A percentile compares a stretch with the other conserved stretches of the same genome.
These are phyloP conservation scores for Aplysina aerophoba DNA, from an alignment of 37 sponge, comb jelly and placozoan species.

Conservation along the genomic window DNA sequence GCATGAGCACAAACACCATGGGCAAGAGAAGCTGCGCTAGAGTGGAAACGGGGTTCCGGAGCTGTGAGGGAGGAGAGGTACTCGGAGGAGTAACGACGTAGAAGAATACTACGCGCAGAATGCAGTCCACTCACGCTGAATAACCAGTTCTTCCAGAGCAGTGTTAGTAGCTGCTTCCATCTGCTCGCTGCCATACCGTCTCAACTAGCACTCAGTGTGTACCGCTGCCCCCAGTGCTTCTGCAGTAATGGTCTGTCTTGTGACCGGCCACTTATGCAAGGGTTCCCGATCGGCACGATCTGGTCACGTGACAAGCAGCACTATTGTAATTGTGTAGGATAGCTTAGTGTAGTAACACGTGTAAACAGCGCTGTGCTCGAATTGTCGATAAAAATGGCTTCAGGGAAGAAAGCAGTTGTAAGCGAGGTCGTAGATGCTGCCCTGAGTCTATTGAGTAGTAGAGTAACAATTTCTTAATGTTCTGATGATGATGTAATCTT, in stretches of 20 bases:
- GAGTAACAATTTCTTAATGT: neutral
- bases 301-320: neutral
- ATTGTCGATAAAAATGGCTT: neutral
- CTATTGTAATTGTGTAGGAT: neutral
- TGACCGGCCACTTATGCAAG: neutral
- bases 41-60: slow-evolving; percentile 75
- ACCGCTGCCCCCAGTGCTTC: neutral
- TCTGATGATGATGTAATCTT: neutral
- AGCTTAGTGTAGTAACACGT: neutral
- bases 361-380: neutral
- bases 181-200: slow-evolving; percentile 65
- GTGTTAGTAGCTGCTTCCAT: slow-evolving; percentile 54
- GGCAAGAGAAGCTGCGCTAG: slow-evolving; percentile 77
- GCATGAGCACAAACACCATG: slow-evolving; percentile 62
- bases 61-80: slow-evolving; percentile 25
- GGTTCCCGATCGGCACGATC: neutral
- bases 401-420: slow-evolving; percentile 13
- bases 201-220: neutral
- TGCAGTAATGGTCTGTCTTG: neutral
- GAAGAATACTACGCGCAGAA: neutral
- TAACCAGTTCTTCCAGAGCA: slow-evolving; percentile 89
- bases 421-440: neutral
- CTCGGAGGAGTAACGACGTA: neutral
- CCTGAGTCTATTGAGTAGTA: neutral
- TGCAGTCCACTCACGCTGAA: slow-evolving; percentile 66